Evolutionary conservation across 2,797 vertebrate genomes (phyloP), one percentile per base, ranked within the genome.

Genomic region (Eleutherodactylus coqui): DNA sequence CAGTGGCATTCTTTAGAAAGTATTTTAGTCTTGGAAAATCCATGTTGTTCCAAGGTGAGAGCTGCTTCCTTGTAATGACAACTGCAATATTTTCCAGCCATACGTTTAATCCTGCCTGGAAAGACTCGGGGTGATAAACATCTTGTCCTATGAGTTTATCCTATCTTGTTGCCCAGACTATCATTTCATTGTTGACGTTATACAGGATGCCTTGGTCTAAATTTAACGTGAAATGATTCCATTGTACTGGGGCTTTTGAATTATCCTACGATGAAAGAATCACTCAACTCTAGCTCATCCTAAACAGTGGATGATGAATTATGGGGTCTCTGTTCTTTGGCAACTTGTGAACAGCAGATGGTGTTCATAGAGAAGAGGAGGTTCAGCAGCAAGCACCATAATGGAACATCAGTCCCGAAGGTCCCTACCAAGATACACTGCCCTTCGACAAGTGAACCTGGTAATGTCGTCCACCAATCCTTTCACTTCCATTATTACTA

Each of bases 101-200:
- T 85, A 70, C 36, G 38, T 62, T 79, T 43, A 45, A 58, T 69
- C 60, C 70, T 79, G 75, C 64, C 83, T 85, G 83, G 83, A 85
- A 85, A 72, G 41, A 17, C 19, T 70, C 41, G 62, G 17, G 32
- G 36, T 32, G 24, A 79, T 85, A 85, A 85, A 85, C 83, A 85
- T 75, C 75, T 72, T 70, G 64, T 79, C 75, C 76, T 27, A 45
- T 41, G 41, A 85, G 75, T 77, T 85, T 76, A 77, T 76, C 47
- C 60, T 78, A 34, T 64, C 75, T n/a, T 29, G 49, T 78, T 27
- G 36, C n/a, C 13, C 27, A 3, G 62, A 19, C 75, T 76, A 79
- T 85, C 36, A 58, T 38, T 78, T 38, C 53, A 78, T 29, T 10
- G 27, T 43, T 70, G 79, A 82, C 32, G 53, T 70, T 82, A 36